Conservation (phyloP, 2,797 vertebrate genomes). For the Acanthurus lineatus region DNA sequence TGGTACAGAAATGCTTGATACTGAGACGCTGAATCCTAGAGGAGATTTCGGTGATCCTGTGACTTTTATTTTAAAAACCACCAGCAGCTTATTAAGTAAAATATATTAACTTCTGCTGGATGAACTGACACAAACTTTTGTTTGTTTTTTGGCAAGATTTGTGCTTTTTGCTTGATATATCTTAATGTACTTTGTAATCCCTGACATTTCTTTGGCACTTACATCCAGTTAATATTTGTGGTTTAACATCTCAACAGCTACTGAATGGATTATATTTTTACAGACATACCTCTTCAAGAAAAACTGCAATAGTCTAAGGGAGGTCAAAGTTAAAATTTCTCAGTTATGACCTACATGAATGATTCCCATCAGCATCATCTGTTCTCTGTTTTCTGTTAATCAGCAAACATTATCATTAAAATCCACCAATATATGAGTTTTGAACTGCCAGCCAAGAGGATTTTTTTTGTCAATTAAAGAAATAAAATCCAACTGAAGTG, state of each 20-base stretch:
- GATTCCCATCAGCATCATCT: not conserved
- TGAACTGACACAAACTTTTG: too few relatives aligned
- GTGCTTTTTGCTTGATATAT: too few relatives aligned
- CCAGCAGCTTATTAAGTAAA: not conserved
- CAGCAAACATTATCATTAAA: not conserved
- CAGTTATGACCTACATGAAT: not conserved
- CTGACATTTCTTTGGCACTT: too few relatives aligned
- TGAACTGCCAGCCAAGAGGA: conserved; percentile 13
- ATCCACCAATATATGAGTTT: conserved; percentile 3
- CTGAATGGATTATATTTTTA: too few relatives aligned
- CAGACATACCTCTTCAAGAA: too few relatives aligned
- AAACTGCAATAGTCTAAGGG: too few relatives aligned
- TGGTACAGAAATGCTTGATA: not conserved
- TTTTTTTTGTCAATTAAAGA: conserved; percentile 32
- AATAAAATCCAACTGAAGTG: conserved; percentile 7
- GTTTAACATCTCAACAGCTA: too few relatives aligned
- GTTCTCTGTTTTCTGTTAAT: not conserved
- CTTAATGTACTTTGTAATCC: too few relatives aligned
- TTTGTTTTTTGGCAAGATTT: too few relatives aligned
- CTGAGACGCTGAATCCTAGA: not conserved
- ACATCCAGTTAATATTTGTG: too few relatives aligned
- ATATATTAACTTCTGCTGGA: not conserved
- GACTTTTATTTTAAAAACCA: not conserved
- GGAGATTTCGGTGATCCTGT: not conserved
- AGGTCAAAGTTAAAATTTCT: too few relatives aligned